phyloP scores from a whole-genome alignment of 2,797 vertebrate genomes.

The Peromyscus attwateri region DNA sequence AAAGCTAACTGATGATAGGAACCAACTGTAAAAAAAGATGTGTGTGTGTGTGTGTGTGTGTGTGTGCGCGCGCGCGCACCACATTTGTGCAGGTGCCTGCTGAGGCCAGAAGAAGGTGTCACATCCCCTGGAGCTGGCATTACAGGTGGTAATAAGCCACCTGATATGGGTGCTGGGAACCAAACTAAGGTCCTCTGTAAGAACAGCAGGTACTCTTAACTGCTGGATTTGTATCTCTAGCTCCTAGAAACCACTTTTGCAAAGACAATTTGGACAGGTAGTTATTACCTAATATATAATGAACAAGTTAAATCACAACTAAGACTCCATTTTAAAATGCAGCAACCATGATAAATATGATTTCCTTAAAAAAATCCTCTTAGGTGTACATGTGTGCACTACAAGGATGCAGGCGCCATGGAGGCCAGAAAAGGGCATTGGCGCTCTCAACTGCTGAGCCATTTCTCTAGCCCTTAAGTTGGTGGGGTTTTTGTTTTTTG shows the following conservation, averaged over 20 bases:
- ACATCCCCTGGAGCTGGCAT: background rate
- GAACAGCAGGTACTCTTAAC: background rate
- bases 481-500: background rate
- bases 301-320: slow-evolving; percentile 29
- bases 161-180: background rate
- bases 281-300: slow-evolving; percentile 18
- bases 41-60: background rate
- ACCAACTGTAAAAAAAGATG: background rate
- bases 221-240: background rate
- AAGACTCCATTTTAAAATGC: slow-evolving; percentile 39
- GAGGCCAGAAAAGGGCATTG: background rate
- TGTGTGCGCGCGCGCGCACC: background rate
- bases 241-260: background rate
- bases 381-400: too few species aligned
- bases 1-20: slow-evolving; percentile 25
- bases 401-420: background rate
- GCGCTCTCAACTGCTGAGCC: background rate
- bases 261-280: slow-evolving; percentile 33
- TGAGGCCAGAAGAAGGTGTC: background rate
- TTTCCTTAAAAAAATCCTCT: too few species aligned
- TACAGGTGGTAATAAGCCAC: background rate
- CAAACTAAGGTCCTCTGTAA: background rate
- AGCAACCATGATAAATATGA: background rate
- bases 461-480: background rate
- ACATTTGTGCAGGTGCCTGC: background rate